phyloP scores from a whole-genome alignment of 2,888 invertebrate species.

The Timema cristinae region DNA sequence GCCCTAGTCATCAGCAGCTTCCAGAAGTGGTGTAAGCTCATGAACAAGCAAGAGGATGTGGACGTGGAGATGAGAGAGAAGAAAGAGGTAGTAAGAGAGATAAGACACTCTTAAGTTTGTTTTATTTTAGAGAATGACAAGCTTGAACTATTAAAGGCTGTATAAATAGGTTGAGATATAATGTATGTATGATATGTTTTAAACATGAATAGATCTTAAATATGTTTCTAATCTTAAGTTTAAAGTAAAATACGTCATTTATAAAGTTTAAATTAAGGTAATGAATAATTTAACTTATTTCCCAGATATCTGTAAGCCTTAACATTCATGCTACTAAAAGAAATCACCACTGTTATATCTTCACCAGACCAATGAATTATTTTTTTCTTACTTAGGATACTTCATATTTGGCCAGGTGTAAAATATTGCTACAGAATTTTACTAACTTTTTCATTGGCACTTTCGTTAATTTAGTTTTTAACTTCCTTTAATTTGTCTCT shows the following conservation, averaged over 20 bases:
- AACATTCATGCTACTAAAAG: slow-evolving; percentile 12
- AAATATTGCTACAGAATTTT: not conserved
- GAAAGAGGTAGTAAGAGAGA: too few species aligned
- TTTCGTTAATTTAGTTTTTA: not conserved
- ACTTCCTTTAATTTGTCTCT: not conserved
- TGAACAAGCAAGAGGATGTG: too few species aligned
- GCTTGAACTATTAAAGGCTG: too few species aligned
- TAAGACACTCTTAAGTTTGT: too few species aligned
- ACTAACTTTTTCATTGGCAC: not conserved
- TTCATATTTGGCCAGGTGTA: slow-evolving; percentile 17
- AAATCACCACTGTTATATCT: slow-evolving; percentile 19
- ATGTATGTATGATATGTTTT: too few species aligned
- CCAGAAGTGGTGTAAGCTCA: too few species aligned
- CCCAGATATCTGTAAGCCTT: slow-evolving; percentile 17
- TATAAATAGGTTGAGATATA: too few species aligned
- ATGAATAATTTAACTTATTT: slow-evolving; percentile 18
- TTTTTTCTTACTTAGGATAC: slow-evolving; percentile 5
- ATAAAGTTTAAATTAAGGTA: slow-evolving; percentile 30
- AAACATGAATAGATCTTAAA: too few species aligned
- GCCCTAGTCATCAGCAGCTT: too few species aligned
- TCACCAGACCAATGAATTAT: slow-evolving; percentile 15
- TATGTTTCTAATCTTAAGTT: too few species aligned
- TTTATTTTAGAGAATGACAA: too few species aligned
- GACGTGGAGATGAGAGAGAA: too few species aligned
- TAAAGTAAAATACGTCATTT: slow-evolving; percentile 21